Percentiles rank a stretch among this genome's conserved stretches.
These are phyloP conservation scores for Aplidium turbinatum DNA, from an alignment of 23 tunicate species.

Conservation along the genomic window DNA sequence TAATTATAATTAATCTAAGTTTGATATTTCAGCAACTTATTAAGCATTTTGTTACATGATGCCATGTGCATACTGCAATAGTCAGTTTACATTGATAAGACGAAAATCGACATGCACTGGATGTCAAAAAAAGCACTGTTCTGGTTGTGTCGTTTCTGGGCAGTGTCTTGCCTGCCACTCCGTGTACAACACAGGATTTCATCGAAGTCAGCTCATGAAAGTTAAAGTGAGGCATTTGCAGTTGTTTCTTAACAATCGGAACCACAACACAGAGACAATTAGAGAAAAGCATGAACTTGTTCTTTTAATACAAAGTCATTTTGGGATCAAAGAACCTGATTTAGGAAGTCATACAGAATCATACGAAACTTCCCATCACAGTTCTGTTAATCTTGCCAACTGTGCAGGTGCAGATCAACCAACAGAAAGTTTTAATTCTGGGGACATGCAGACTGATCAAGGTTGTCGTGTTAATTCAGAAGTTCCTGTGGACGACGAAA, in stretches of 20 bases:
- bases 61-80: slow-evolving; percentile 73
- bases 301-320: slow-evolving; percentile 25
- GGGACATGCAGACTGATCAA: neutral
- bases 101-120: slow-evolving; percentile 50
- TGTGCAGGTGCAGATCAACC: neutral
- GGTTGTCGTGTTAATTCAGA: neutral
- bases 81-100: slow-evolving; percentile 40
- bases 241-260: slow-evolving; percentile 41
- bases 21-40: too few relatives aligned
- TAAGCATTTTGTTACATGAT: too few relatives aligned
- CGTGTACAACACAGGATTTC: slow-evolving; percentile 24
- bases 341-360: slow-evolving; percentile 12
- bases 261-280: slow-evolving; percentile 20
- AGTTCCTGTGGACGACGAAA: neutral
- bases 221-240: slow-evolving; percentile 61
- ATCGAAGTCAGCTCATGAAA: slow-evolving; percentile 32
- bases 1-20: too few relatives aligned
- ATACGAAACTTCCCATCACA: neutral
- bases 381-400: too few relatives aligned
- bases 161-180: slow-evolving; percentile 45
- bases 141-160: slow-evolving; percentile 39
- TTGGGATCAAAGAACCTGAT: slow-evolving; percentile 44
- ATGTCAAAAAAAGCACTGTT: slow-evolving; percentile 44
- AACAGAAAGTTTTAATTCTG: neutral
- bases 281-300: slow-evolving; percentile 71